phyloP scores from a whole-genome alignment of 2,888 invertebrate species.

The Tetrapedia diversipes region DNA sequence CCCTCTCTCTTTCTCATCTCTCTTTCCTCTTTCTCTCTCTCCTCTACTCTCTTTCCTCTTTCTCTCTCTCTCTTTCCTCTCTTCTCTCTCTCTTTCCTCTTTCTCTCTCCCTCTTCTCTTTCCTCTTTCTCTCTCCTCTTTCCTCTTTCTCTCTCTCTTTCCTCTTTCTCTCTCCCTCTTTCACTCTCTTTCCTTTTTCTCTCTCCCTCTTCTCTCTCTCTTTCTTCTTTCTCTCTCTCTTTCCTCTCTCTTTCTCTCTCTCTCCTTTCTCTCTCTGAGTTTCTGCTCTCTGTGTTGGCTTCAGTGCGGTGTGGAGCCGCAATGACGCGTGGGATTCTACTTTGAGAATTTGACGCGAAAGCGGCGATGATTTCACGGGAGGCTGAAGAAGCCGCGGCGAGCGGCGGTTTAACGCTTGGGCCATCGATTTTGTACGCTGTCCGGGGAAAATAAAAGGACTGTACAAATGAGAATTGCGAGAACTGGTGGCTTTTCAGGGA shows the following conservation, averaged over 20 bases:
- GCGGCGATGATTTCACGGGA: slow-evolving; percentile 12
- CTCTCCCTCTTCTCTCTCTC: slow-evolving; percentile 23
- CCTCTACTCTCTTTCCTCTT: too few relatives aligned
- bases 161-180: background rate
- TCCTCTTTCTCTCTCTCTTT: too few relatives aligned
- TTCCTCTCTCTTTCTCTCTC: too few relatives aligned
- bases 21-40: too few relatives aligned
- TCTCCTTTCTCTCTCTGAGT: background rate
- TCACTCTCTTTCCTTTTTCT: too few relatives aligned
- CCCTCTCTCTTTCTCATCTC: slow-evolving; percentile 17
- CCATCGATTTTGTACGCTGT: slow-evolving; percentile 1
- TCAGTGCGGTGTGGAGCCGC: slow-evolving; percentile 24
- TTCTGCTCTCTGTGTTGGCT: too few relatives aligned
- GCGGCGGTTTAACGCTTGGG: too few relatives aligned
- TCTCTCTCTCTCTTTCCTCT: slow-evolving; percentile 10
- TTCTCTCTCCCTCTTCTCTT: slow-evolving; percentile 20
- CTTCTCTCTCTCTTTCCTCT: too few relatives aligned
- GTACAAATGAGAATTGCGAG: too few relatives aligned
- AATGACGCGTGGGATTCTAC: slow-evolving; percentile 36
- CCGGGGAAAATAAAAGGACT: background rate
- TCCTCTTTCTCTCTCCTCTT: too few relatives aligned
- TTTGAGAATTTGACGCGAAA: slow-evolving; percentile 41
- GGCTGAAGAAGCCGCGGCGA: background rate
- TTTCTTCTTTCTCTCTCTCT: too few relatives aligned
- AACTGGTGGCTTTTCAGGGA: too few relatives aligned